phyloP scores from a whole-genome alignment of 1,140 invertebrate genomes.

The Anoplophora glabripennis region DNA sequence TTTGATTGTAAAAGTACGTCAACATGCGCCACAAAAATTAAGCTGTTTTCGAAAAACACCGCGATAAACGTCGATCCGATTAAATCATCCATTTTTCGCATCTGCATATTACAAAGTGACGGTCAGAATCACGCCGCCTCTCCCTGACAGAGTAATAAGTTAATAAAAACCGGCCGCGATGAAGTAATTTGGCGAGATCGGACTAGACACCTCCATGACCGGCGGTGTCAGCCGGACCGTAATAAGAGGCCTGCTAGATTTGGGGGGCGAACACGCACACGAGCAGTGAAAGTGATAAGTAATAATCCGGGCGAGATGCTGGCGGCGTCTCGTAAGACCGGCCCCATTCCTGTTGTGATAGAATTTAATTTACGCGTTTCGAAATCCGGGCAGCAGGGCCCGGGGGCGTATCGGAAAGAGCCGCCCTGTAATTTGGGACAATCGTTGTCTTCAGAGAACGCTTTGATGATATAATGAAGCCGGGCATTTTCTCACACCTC shows the following conservation, averaged over 20 bases:
- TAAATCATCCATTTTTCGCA: too few relatives aligned
- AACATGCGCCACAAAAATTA: too few relatives aligned
- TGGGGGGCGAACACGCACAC: slow-evolving; percentile 21
- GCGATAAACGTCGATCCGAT: too few relatives aligned
- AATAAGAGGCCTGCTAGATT: slow-evolving; percentile 20
- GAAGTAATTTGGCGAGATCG: background rate
- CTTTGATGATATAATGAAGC: slow-evolving; percentile 49
- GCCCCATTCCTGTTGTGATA: slow-evolving; percentile 41
- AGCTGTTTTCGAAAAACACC: background rate
- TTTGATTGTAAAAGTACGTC: too few relatives aligned
- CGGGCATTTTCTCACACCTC: slow-evolving; percentile 49
- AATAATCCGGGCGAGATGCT: slow-evolving; percentile 28
- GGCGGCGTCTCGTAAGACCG: background rate
- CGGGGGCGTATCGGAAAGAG: slow-evolving; percentile 34
- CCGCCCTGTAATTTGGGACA: slow-evolving; percentile 49
- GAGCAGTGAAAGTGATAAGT: slow-evolving; percentile 40
- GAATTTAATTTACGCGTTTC: slow-evolving; percentile 50
- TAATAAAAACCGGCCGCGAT: background rate
- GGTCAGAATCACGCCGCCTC: too few relatives aligned
- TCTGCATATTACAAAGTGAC: too few relatives aligned
- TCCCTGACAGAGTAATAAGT: too few relatives aligned
- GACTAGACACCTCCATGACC: background rate
- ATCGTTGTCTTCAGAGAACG: slow-evolving; percentile 49
- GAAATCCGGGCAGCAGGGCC: slow-evolving; percentile 34
- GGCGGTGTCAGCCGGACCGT: background rate